A percentile compares a stretch with the other conserved stretches of the same genome.
Conservation (phyloP, 2,888 invertebrate species). For the Pristionchus arcanus region DNA sequence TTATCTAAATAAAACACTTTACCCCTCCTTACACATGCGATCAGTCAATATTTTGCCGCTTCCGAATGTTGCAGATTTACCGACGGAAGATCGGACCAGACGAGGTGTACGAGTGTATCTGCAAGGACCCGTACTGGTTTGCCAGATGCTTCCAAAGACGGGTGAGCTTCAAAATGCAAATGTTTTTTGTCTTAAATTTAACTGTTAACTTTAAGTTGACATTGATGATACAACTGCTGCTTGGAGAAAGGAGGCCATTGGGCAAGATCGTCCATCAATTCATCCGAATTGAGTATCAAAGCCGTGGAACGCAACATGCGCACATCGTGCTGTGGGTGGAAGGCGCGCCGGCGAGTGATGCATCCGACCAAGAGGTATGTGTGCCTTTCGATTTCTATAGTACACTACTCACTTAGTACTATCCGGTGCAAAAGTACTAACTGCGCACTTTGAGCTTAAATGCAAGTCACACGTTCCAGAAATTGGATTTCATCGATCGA, state of each 20-base stretch:
- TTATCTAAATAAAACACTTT: too few species aligned
- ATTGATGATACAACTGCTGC: slow-evolving; percentile 14
- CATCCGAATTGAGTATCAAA: slow-evolving; percentile 57
- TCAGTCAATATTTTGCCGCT: too few species aligned
- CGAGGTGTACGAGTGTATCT: slow-evolving; percentile 12
- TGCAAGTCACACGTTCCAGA: too few species aligned
- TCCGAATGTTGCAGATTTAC: slow-evolving; percentile 31
- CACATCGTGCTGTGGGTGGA: slow-evolving; percentile 57
- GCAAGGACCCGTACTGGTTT: slow-evolving; percentile 52
- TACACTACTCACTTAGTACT: too few species aligned
- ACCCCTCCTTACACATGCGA: too few species aligned
- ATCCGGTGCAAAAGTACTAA: too few species aligned
- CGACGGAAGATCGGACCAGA: neutral
- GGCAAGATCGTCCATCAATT: slow-evolving; percentile 55
- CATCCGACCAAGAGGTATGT: neutral
- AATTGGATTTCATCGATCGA: slow-evolving; percentile 35
- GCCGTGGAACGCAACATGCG: slow-evolving; percentile 57
- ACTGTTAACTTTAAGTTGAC: neutral
- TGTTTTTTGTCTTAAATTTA: neutral
- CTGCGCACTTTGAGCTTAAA: too few species aligned
- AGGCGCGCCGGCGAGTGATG: neutral
- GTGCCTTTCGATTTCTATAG: too few species aligned
- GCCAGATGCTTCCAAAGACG: slow-evolving; percentile 44
- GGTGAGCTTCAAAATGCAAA: neutral
- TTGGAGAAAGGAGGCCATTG: slow-evolving; percentile 58